A percentile compares a stretch with the other conserved stretches of the same genome.
Conservation (phyloP, 1,140 invertebrate species). For the Batillaria attramentaria region DNA sequence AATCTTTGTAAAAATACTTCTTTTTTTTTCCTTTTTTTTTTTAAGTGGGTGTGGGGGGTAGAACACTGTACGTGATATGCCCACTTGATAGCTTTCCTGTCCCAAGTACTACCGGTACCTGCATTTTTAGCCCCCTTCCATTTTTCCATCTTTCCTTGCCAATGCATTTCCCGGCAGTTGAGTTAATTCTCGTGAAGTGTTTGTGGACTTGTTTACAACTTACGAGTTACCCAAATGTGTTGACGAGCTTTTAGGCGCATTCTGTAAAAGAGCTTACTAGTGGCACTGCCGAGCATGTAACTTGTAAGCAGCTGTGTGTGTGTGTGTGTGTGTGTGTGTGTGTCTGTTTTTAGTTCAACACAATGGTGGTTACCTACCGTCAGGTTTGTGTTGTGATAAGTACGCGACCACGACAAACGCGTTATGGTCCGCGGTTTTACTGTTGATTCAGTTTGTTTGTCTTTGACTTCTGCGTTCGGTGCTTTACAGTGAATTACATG, state of each 20-base stretch:
- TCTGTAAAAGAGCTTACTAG: neutral
- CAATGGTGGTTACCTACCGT: neutral
- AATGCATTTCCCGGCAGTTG: neutral
- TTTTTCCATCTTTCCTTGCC: neutral
- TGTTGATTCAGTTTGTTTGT: conserved; percentile 28
- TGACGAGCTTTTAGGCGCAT: neutral
- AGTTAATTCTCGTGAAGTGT: neutral
- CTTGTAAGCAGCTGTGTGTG: no score
- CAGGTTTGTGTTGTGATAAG: neutral
- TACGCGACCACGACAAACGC: neutral
- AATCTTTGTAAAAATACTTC: no score
- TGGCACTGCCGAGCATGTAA: neutral
- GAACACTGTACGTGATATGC: no score
- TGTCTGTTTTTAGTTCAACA: neutral
- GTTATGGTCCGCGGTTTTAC: neutral
- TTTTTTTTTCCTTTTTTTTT: no score
- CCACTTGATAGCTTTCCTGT: neutral
- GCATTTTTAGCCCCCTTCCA: no score
- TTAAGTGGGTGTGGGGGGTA: no score
- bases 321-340: no score
- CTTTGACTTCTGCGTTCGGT: conserved; percentile 14
- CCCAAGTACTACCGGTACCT: no score
- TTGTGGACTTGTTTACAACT: neutral
- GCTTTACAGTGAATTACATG: no score
- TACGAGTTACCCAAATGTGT: neutral